A percentile compares a stretch with the other conserved stretches of the same genome.
These are phyloP conservation scores for Polylopha cassiicola DNA, from an alignment of 2,888 invertebrate genomes.

Conservation along the genomic window DNA sequence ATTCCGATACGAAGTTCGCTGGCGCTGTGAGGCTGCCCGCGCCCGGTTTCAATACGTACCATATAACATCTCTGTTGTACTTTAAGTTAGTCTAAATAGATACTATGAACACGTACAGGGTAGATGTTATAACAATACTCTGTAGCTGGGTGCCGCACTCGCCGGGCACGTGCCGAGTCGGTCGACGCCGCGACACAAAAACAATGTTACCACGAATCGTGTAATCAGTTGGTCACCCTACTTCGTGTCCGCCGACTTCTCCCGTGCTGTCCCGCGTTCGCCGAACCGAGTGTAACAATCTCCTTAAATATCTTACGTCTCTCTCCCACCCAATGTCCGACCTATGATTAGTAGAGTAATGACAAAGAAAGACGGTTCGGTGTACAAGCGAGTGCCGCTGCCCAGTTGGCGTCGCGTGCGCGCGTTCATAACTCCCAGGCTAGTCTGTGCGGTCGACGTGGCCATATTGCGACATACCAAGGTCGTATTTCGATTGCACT, in stretches of 20 bases:
- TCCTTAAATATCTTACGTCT: conserved; percentile 11
- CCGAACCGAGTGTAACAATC: conserved; percentile 15
- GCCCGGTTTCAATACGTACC: conserved; percentile 49
- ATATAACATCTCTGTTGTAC: conserved; percentile 64
- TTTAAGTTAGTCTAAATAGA: conserved; percentile 66
- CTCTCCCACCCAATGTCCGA: conserved; percentile 10
- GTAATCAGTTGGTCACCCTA: conserved; percentile 22
- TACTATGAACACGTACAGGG: conserved; percentile 75
- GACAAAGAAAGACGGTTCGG: conserved; percentile 13
- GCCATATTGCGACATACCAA: conserved; percentile 21
- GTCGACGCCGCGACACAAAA: conserved; percentile 12
- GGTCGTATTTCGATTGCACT: conserved; percentile 17
- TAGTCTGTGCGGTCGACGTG: conserved; percentile 33
- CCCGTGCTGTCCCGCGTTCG: conserved; percentile 13
- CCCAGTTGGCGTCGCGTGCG: conserved; percentile 64
- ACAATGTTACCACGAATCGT: conserved; percentile 1
- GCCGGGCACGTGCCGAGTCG: conserved; percentile 31
- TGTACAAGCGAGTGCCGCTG: conserved; percentile 40
- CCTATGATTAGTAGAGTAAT: conserved; percentile 22
- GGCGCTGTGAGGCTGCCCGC: conserved; percentile 49
- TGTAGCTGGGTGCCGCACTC: conserved; percentile 62
- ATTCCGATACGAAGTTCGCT: conserved; percentile 44
- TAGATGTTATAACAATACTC: conserved; percentile 72
- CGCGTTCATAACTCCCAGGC: conserved; percentile 42
- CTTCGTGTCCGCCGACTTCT: conserved; percentile 23